Evolutionary conservation across 2,113 vertebrate genomes (phyloP), one percentile per base, ranked within the genome.

Genomic region (Oncorhynchus keta): DNA sequence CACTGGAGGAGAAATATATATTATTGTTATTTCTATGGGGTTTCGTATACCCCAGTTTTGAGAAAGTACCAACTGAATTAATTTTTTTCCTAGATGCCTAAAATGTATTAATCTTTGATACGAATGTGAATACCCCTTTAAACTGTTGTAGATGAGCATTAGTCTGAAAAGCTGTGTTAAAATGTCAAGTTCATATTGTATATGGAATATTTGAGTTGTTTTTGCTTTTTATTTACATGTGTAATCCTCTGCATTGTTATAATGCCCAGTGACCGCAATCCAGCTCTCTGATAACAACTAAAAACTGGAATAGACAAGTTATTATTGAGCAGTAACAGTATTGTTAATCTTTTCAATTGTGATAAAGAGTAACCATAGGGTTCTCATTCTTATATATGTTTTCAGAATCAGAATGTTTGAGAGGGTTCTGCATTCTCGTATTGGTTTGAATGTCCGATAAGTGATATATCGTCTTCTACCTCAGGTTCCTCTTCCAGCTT

Each of bases 101-200:
- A 74, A 75, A 70, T 76, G 59, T 81, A 61, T 67, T 74, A 62
- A 77, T 71, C 55, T 70, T 74, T 72, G 13, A 79, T 75, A 77
- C 72, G 78, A 73, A 76, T 78, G 65, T 78, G 72, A 70, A 80
- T 75, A 76, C 76, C 57, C 24, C 74, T 69, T 55, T 67, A 49
- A 70, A 87, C 70, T 89, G 76, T 93, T 90, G 76, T 84, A 90
- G 86, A 85, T 84, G 83, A 91, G 83, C 82, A 85, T 86, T 87
- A 85, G 86, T 74, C 64, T 89, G 88, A 81, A 90, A 81, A 90
- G 88, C 80, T 88, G 79, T 92, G 83, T 87, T 91, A 88, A 85
- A 78, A 81, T 83, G 70, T 82, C 67, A 61, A 70, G 16, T 72
- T 76, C 76, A 68, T 76, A 67, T 83, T 79, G 55, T 80, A 68